A percentile compares a stretch with the other conserved stretches of the same genome.
Evolutionary conservation across 1,140 invertebrate genomes (phyloP).

Genomic region (Atta colombica): DNA sequence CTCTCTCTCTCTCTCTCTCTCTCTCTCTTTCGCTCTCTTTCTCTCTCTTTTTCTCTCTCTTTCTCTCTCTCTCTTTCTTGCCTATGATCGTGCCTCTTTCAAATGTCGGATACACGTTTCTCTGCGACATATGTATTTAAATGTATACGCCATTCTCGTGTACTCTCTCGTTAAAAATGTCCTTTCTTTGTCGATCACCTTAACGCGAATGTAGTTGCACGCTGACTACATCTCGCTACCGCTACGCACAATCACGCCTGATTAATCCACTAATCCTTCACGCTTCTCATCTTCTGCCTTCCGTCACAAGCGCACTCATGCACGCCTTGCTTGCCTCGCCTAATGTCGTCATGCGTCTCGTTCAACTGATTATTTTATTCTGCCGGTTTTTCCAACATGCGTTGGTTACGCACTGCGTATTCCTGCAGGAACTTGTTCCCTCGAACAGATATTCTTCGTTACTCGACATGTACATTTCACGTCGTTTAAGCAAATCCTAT

Average conservation of each 20-base stretch:
- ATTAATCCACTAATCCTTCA: conserved; percentile 79
- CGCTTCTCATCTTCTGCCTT: conserved; percentile 63
- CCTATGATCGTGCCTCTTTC: conserved; percentile 61
- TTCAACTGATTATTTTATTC: conserved; percentile 42
- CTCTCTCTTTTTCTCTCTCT: conserved; percentile 60
- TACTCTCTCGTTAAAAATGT: conserved; percentile 20
- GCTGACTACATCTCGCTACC: conserved; percentile 21
- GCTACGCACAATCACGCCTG: conserved; percentile 49
- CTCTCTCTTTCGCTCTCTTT: conserved; percentile 50
- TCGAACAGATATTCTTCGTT: conserved; percentile 24
- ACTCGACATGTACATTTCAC: conserved; percentile 10
- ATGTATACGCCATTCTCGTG: background rate
- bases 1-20: conserved; percentile 33
- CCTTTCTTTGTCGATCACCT: conserved; percentile 20
- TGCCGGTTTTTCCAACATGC: background rate
- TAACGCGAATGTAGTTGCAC: conserved; percentile 17
- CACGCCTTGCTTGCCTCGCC: conserved; percentile 29
- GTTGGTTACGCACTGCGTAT: background rate
- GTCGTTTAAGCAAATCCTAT: conserved; percentile 10
- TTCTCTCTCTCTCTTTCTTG: conserved; percentile 47
- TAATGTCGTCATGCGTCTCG: conserved; percentile 52
- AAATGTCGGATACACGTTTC: conserved; percentile 35
- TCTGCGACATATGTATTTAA: conserved; percentile 34
- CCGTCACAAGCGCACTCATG: conserved; percentile 56
- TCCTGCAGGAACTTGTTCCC: conserved; percentile 7